Percentiles rank a stretch among this genome's conserved stretches.
phyloP scores from a whole-genome alignment of 2,113 vertebrate species.

The Psophia crepitans region DNA sequence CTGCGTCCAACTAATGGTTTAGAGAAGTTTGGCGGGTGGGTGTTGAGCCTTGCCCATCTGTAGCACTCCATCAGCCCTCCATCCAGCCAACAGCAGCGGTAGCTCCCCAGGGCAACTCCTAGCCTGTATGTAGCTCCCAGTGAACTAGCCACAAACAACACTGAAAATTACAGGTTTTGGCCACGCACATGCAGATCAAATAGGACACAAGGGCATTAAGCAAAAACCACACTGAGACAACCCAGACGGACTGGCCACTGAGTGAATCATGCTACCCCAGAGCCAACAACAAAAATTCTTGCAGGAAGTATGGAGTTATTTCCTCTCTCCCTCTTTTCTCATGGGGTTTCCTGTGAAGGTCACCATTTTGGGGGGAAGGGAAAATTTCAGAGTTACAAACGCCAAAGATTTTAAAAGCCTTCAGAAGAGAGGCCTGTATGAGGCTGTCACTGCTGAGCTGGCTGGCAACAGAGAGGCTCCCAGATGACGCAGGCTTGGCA shows the following conservation, averaged over 20 bases:
- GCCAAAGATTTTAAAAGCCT: neutral
- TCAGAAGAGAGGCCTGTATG: neutral
- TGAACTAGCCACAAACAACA: neutral
- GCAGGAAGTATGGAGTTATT: neutral
- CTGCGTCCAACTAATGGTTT: neutral
- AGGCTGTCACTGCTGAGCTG: accelerated
- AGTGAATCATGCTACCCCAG: neutral
- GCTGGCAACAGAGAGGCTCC: neutral
- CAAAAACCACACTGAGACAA: neutral
- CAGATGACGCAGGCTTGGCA: neutral
- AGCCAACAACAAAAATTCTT: neutral
- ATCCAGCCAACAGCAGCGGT: neutral
- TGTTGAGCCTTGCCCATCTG: neutral
- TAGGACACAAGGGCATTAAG: neutral
- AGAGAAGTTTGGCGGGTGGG: neutral
- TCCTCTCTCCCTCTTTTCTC: neutral
- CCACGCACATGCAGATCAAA: neutral
- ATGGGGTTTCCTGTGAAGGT: neutral
- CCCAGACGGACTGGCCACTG: neutral
- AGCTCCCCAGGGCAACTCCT: neutral
- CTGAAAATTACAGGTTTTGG: slow-evolving; percentile 6
- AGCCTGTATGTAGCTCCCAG: neutral
- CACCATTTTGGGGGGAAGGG: neutral
- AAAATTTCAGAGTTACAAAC: neutral
- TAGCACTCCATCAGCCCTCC: neutral